Evolutionary conservation across 2,113 vertebrate species (phyloP).

Genomic region (Hirundichthys speculiger): DNA sequence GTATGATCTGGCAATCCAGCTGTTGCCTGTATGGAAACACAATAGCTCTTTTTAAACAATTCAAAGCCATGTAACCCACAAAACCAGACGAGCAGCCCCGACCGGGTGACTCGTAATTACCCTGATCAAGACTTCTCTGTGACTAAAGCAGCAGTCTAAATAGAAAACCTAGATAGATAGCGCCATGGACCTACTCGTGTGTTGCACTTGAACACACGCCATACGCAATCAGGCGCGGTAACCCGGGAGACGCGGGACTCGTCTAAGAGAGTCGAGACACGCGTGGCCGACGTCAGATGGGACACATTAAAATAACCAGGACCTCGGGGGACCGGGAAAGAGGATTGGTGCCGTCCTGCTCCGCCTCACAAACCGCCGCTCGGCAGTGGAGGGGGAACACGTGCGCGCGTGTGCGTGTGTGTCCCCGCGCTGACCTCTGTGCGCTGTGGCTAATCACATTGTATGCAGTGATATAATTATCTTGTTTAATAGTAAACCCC

Average conservation of each 20-base stretch:
- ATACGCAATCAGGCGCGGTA: conserved; percentile 7
- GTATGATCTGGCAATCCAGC: no score
- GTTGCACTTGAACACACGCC: conserved; percentile 20
- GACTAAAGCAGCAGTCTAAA: conserved; percentile 22
- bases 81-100: conserved; percentile 1
- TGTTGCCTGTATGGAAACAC: no score
- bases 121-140: conserved; percentile 11
- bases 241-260: conserved; percentile 21
- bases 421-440: conserved; percentile 51
- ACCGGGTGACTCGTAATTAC: conserved; percentile 32
- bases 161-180: conserved; percentile 53
- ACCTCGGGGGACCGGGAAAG: conserved; percentile 50
- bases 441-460: conserved; percentile 53
- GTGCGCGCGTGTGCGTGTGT: background rate
- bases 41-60: background rate
- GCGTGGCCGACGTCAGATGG: conserved; percentile 58
- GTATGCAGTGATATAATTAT: conserved; percentile 50
- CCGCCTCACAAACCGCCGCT: conserved; percentile 28
- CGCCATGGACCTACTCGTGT: conserved; percentile 16
- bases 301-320: conserved; percentile 65
- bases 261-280: conserved; percentile 40
- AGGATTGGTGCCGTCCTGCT: conserved; percentile 49
- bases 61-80: background rate
- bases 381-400: background rate
- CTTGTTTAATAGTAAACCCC: conserved; percentile 44